Percentiles rank a stretch among this genome's conserved stretches.
phyloP scores from a whole-genome alignment of 23 tunicate genomes.

The Ascidia mentula region DNA sequence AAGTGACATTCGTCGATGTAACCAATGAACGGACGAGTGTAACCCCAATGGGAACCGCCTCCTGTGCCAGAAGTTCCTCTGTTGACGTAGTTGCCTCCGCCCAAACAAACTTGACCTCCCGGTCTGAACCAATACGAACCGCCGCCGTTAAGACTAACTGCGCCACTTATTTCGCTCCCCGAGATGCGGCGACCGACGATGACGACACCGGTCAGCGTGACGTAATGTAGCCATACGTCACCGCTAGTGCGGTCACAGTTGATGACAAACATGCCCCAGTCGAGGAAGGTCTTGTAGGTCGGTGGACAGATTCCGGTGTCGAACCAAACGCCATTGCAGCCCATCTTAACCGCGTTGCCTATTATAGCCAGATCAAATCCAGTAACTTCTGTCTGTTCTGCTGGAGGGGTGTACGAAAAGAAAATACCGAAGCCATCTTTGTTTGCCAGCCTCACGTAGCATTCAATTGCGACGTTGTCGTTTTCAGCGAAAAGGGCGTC shows the following conservation, averaged over 20 bases:
- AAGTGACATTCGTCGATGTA: slow-evolving; percentile 29
- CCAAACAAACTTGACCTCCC: slow-evolving; percentile 4
- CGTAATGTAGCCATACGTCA: slow-evolving; percentile 28
- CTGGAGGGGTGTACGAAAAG: slow-evolving; percentile 19
- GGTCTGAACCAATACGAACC: slow-evolving; percentile 29
- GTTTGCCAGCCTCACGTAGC: slow-evolving; percentile 11
- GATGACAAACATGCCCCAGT: slow-evolving; percentile 36
- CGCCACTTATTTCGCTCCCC: background rate
- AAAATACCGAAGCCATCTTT: slow-evolving; percentile 21
- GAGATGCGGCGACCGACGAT: slow-evolving; percentile 14
- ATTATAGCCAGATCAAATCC: slow-evolving; percentile 32
- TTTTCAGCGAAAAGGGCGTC: background rate
- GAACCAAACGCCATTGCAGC: background rate
- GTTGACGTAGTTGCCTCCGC: slow-evolving; percentile 14
- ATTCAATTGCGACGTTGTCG: slow-evolving; percentile 15
- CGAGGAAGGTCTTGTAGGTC: slow-evolving; percentile 21
- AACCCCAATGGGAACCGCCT: background rate
- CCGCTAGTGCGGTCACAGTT: slow-evolving; percentile 25
- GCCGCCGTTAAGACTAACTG: background rate
- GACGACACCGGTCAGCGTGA: slow-evolving; percentile 10
- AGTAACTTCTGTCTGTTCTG: background rate
- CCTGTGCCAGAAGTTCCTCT: slow-evolving; percentile 5
- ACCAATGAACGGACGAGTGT: slow-evolving; percentile 14
- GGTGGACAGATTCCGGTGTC: slow-evolving; percentile 18
- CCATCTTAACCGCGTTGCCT: slow-evolving; percentile 17